These are phyloP conservation scores for Ylistrum balloti DNA, from an alignment of 1,140 invertebrate genomes.

Conservation along the genomic window DNA sequence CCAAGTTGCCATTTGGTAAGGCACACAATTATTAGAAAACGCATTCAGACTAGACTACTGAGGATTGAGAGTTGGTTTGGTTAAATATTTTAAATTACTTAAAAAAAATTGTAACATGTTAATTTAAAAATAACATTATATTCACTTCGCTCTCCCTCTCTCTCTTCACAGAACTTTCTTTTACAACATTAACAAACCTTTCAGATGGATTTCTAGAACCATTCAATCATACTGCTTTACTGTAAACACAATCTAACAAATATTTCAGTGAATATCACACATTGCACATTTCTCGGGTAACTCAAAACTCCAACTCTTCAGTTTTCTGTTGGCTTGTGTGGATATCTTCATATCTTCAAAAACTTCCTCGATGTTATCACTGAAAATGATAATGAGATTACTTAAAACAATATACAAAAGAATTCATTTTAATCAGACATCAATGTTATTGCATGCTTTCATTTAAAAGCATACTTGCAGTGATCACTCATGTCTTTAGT, in stretches of 20 bases:
- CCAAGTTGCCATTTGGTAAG: not conserved
- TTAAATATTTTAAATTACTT: not conserved
- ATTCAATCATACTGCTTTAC: too few relatives aligned
- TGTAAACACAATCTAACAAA: not conserved
- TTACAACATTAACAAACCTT: too few relatives aligned
- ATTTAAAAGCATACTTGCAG: too few relatives aligned
- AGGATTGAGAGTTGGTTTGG: not conserved
- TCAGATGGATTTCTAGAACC: too few relatives aligned
- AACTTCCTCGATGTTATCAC: not conserved
- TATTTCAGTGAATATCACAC: slow-evolving; percentile 32
- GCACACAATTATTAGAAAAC: not conserved
- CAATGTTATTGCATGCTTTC: too few relatives aligned
- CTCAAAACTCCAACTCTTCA: slow-evolving; percentile 55
- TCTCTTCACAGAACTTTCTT: not conserved
- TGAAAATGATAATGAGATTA: not conserved
- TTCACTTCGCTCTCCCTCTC: not conserved
- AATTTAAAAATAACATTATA: not conserved
- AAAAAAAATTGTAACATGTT: not conserved
- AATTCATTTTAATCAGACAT: too few relatives aligned
- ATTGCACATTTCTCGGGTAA: slow-evolving; percentile 50
- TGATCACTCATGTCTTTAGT: too few relatives aligned
- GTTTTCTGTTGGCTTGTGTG: not conserved
- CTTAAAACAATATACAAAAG: too few relatives aligned
- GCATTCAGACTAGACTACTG: not conserved
- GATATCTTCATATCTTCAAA: not conserved